These are phyloP conservation scores for Epinotia ramella DNA, from an alignment of 2,888 invertebrate genomes.

Conservation along the genomic window DNA sequence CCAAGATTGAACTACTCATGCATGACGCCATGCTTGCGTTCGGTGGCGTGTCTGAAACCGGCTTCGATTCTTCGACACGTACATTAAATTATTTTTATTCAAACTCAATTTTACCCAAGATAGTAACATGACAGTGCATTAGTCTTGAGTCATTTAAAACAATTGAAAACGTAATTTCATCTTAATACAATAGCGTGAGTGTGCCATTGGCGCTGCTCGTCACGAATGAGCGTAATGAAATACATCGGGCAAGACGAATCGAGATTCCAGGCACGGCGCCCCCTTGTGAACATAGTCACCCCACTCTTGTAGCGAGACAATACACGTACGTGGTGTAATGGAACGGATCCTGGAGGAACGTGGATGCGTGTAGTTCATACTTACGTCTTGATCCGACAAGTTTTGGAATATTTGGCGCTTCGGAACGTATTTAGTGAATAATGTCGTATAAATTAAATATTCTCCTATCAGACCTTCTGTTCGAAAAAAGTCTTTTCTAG, in stretches of 20 bases:
- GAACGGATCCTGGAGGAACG: conserved; percentile 25
- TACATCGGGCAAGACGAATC: conserved; percentile 55
- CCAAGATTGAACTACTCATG: too few species aligned
- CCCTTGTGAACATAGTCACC: conserved; percentile 59
- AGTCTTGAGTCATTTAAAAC: neutral
- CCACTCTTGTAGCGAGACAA: conserved; percentile 55
- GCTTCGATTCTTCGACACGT: too few species aligned
- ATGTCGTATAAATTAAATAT: too few species aligned
- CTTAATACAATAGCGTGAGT: conserved; percentile 8
- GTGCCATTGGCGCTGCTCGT: conserved; percentile 43
- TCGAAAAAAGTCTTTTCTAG: too few species aligned
- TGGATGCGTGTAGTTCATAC: conserved; percentile 3
- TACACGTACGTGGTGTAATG: conserved; percentile 48
- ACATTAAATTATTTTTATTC: too few species aligned
- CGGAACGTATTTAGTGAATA: too few species aligned
- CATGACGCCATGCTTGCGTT: too few species aligned
- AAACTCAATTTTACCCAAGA: too few species aligned
- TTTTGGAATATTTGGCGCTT: too few species aligned
- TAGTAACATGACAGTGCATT: neutral
- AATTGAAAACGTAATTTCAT: neutral
- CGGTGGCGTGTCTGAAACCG: too few species aligned
- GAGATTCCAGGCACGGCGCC: conserved; percentile 56
- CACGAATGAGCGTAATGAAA: conserved; percentile 58
- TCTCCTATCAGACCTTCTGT: too few species aligned
- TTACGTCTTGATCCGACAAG: neutral